These are phyloP conservation scores for Hyperoplus lanceolatus DNA, from an alignment of 2,797 vertebrate genomes.

Conservation along the genomic window DNA sequence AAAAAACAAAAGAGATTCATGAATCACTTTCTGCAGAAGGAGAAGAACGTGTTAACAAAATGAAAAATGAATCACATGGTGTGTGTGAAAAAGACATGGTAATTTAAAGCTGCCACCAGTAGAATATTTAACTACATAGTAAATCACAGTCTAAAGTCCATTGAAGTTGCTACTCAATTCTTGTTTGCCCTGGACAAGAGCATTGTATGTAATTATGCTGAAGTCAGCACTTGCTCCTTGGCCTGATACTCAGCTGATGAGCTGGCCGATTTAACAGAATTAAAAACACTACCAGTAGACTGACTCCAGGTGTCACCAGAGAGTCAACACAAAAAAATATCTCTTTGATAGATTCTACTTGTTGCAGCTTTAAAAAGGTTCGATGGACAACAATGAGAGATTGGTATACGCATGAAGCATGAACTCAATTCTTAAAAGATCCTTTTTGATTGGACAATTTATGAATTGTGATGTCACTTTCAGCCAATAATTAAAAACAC, in stretches of 20 bases:
- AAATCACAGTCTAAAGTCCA: slow-evolving; percentile 14
- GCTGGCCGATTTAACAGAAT: neutral
- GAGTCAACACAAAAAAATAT: neutral
- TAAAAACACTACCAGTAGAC: neutral
- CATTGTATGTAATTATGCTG: neutral
- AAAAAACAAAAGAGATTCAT: slow-evolving; percentile 46
- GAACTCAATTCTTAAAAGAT: slow-evolving; percentile 62
- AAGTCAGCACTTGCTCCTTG: neutral
- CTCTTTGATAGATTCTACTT: slow-evolving; percentile 23
- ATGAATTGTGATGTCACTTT: neutral
- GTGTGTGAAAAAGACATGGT: slow-evolving; percentile 44
- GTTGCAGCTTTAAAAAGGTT: slow-evolving; percentile 70
- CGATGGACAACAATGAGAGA: slow-evolving; percentile 48
- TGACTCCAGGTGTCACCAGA: slow-evolving; percentile 30
- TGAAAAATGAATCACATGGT: slow-evolving; percentile 68
- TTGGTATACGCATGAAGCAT: slow-evolving; percentile 38
- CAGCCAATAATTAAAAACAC: neutral
- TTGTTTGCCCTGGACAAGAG: neutral
- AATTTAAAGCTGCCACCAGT: slow-evolving; percentile 70
- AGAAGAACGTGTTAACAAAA: slow-evolving; percentile 62
- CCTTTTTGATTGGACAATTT: neutral
- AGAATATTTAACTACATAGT: slow-evolving; percentile 6
- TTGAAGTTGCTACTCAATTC: neutral
- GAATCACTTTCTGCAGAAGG: slow-evolving; percentile 67
- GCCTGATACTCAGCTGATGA: slow-evolving; percentile 1